A percentile compares a stretch with the other conserved stretches of the same genome.
Evolutionary conservation across 2,888 invertebrate species (phyloP).

Genomic region (Zhuqinia jingwanae): DNA sequence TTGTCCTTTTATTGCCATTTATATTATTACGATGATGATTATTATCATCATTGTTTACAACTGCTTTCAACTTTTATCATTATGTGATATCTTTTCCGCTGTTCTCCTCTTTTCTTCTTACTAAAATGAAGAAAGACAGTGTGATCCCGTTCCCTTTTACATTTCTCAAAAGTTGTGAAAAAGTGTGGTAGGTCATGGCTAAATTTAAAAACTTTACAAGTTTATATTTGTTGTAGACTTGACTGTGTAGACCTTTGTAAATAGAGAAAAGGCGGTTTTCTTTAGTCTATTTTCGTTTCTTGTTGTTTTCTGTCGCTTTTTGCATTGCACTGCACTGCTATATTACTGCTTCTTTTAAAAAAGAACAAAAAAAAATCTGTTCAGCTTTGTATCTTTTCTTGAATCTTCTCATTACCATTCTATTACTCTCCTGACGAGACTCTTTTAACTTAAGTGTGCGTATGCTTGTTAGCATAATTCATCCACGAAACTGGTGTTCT

Average conservation of each 20-base stretch:
- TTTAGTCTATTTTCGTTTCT: not conserved
- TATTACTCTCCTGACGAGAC: conserved; percentile 22
- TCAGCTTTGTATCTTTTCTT: not conserved
- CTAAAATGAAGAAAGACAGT: not conserved
- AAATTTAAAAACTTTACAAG: not conserved
- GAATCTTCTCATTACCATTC: not conserved
- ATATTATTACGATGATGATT: conserved; percentile 45
- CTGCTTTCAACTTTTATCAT: conserved; percentile 43
- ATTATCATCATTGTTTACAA: conserved; percentile 58
- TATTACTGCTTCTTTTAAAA: not conserved
- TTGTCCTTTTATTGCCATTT: conserved; percentile 44
- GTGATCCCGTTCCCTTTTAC: not conserved
- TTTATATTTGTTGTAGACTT: not conserved
- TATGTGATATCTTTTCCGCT: conserved; percentile 29
- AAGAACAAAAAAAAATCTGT: not conserved
- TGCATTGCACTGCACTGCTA: conserved; percentile 6
- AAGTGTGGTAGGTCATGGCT: conserved; percentile 67
- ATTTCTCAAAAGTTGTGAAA: not conserved
- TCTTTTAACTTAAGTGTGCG: not conserved
- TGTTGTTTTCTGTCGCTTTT: not conserved
- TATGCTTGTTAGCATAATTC: not conserved
- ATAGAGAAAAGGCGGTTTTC: not conserved
- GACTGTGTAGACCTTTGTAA: not conserved
- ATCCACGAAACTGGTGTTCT: not conserved
- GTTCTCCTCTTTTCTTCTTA: not conserved